Conservation (phyloP, 2,113 vertebrate genomes). For the Rhinopithecus roxellana region DNA sequence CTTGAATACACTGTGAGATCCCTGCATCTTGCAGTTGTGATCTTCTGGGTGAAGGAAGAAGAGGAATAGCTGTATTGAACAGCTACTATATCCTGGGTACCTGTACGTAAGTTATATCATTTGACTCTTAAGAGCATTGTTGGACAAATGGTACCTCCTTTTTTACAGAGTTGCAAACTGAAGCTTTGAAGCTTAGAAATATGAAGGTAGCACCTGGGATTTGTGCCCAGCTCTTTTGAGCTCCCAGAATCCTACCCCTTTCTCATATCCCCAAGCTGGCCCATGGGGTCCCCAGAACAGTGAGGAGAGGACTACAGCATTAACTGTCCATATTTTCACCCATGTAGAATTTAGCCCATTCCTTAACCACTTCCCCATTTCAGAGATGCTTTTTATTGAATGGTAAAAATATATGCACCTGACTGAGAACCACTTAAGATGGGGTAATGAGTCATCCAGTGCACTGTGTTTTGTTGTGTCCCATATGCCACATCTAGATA, state of each 20-base stretch:
- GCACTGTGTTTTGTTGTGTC: not conserved
- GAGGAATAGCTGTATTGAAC: not conserved
- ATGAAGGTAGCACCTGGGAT: not conserved
- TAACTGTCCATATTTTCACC: not conserved
- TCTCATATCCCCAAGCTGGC: not conserved
- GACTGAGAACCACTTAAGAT: not conserved
- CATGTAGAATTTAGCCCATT: not conserved
- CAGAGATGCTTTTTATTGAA: not conserved
- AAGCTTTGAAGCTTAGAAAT: constrained; percentile 9
- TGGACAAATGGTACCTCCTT: not conserved
- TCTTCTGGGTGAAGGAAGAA: not conserved
- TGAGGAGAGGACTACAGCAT: not conserved
- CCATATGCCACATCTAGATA: not conserved
- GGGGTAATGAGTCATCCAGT: not conserved
- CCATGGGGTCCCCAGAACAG: not conserved
- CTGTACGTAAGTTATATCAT: not conserved
- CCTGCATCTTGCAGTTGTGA: not conserved
- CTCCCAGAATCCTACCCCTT: not conserved
- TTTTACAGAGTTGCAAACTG: not conserved
- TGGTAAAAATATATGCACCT: not conserved
- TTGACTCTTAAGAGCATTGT: not conserved
- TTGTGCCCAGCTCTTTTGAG: not conserved
- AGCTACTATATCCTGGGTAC: not conserved
- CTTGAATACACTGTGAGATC: not conserved
- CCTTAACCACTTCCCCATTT: not conserved